Conservation (phyloP, 1,140 invertebrate species). For the Drosophila seguyi region DNA sequence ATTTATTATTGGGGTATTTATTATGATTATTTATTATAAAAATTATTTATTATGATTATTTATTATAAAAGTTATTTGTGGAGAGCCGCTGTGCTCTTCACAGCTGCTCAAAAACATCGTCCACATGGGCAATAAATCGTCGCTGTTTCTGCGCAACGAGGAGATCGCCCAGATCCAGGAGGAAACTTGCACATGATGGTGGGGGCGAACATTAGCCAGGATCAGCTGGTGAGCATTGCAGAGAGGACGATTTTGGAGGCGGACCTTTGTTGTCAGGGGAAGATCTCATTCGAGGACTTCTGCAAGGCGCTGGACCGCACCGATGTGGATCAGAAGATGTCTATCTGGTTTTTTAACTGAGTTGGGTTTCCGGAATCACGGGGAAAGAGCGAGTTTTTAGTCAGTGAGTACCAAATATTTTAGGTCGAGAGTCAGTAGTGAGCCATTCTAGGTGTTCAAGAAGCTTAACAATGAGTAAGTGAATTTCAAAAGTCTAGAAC, state of each 20-base stretch:
- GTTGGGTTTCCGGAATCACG: not conserved
- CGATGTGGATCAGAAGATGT: constrained; percentile 99
- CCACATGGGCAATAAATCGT: no score
- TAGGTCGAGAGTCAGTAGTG: constrained; percentile 47
- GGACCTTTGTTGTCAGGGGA: constrained; percentile 96
- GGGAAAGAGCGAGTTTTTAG: constrained; percentile 50
- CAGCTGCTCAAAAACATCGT: no score
- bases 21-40: no score
- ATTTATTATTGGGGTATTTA: no score
- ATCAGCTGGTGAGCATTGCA: constrained; percentile 97
- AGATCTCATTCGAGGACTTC: constrained; percentile 99
- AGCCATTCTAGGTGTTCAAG: constrained; percentile 39
- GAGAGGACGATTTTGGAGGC: constrained; percentile 98
- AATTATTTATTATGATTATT: no score
- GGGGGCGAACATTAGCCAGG: constrained; percentile 98
- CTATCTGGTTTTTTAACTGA: constrained; percentile 97
- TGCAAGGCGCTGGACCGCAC: constrained; percentile 96
- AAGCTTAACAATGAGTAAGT: not conserved
- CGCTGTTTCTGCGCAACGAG: no score
- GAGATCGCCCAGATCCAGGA: no score
- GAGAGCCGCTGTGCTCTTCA: no score
- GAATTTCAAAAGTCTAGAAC: constrained; percentile 1
- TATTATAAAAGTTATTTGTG: no score
- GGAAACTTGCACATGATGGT: constrained; percentile 99
- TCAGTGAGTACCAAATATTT: constrained; percentile 79